phyloP scores from a whole-genome alignment of 2,888 invertebrate species.

The Xanthia icteritia region DNA sequence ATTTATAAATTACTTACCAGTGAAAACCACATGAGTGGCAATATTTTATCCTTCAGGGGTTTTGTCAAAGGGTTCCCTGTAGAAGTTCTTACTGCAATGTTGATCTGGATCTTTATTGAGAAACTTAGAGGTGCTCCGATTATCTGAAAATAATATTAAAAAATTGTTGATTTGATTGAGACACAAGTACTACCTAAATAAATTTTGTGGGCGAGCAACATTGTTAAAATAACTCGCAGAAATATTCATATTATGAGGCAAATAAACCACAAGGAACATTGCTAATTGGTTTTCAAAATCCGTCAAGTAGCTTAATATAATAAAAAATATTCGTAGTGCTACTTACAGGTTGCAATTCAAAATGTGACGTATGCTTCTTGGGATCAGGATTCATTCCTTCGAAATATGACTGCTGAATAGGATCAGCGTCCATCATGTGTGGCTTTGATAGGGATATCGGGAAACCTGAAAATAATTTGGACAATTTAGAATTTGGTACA shows the following conservation, averaged over 20 bases:
- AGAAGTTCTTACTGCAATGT: conserved; percentile 92
- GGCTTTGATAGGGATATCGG: conserved; percentile 93
- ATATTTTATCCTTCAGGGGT: conserved; percentile 91
- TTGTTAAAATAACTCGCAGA: too few relatives aligned
- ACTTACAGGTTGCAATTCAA: conserved; percentile 94
- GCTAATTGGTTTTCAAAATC: too few relatives aligned
- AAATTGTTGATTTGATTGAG: too few relatives aligned
- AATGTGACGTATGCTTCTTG: conserved; percentile 85
- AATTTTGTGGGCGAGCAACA: too few relatives aligned
- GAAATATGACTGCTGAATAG: conserved; percentile 88
- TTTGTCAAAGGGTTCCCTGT: conserved; percentile 91
- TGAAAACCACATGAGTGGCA: conserved; percentile 94
- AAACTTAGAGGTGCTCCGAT: conserved; percentile 92
- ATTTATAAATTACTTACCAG: conserved; percentile 88
- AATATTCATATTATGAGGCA: too few relatives aligned
- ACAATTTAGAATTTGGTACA: background rate
- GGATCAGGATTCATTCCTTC: conserved; percentile 92
- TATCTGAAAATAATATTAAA: conserved; percentile 81
- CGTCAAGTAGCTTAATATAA: too few relatives aligned
- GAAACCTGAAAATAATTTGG: conserved; percentile 88
- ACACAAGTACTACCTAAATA: too few relatives aligned
- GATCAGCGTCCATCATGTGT: conserved; percentile 92
- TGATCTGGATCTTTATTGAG: conserved; percentile 93
- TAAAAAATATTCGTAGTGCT: too few relatives aligned
- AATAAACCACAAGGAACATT: too few relatives aligned